phyloP scores from a whole-genome alignment of 2,888 invertebrate genomes.

The Polyploca ridens region DNA sequence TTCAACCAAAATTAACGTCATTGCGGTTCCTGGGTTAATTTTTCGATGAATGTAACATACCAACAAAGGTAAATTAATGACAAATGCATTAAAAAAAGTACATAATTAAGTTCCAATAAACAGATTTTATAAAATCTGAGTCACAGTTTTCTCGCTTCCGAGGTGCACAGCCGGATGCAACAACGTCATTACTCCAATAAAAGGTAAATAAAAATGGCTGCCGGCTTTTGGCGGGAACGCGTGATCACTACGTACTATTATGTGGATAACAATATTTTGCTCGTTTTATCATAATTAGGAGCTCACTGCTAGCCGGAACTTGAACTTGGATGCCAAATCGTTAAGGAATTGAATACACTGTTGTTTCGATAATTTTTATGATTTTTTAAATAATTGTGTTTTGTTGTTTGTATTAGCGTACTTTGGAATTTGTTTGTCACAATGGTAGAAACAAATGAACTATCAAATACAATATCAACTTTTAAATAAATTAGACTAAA shows the following conservation, averaged over 20 bases:
- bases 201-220: slow-evolving; percentile 30
- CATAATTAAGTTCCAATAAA: not conserved
- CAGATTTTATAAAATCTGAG: not conserved
- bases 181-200: slow-evolving; percentile 27
- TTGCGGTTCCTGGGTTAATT: no score
- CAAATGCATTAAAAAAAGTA: not conserved
- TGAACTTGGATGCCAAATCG: slow-evolving; percentile 26
- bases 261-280: slow-evolving; percentile 34
- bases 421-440: slow-evolving; percentile 14
- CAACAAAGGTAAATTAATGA: not conserved
- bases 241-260: slow-evolving; percentile 22
- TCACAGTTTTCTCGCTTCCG: slow-evolving; percentile 13
- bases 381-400: no score
- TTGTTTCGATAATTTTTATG: not conserved
- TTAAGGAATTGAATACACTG: slow-evolving; percentile 36
- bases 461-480: not conserved
- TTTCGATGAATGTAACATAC: no score
- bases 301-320: slow-evolving; percentile 61
- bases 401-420: no score
- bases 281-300: slow-evolving; percentile 48
- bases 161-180: slow-evolving; percentile 16
- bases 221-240: slow-evolving; percentile 28
- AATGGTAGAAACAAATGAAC: no score
- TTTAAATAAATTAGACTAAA: no score
- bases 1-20: no score